A percentile compares a stretch with the other conserved stretches of the same genome.
These are phyloP conservation scores for Agriotes lineatus DNA, from an alignment of 2,888 invertebrate species.

Conservation along the genomic window DNA sequence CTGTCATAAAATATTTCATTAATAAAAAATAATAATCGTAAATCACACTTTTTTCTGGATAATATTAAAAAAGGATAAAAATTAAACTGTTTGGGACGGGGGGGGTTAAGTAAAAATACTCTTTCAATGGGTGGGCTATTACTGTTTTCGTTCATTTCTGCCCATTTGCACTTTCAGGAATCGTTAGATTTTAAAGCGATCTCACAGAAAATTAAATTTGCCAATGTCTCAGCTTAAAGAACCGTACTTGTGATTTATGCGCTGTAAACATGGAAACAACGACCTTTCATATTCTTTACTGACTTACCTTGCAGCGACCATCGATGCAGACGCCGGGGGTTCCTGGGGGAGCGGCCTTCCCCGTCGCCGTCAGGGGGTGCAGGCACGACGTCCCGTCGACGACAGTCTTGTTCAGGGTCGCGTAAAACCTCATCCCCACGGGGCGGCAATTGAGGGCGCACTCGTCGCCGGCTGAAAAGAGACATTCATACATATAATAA, in stretches of 20 bases:
- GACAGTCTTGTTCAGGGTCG: conserved; percentile 82
- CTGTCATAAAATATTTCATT: no score
- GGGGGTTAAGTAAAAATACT: no score
- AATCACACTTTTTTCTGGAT: no score
- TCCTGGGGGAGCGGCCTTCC: conserved; percentile 67
- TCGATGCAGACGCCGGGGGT: conserved; percentile 83
- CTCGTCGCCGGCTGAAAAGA: conserved; percentile 71
- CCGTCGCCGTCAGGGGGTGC: conserved; percentile 68
- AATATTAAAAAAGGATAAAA: no score
- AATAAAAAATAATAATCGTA: no score
- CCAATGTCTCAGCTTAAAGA: no score
- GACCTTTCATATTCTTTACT: not conserved
- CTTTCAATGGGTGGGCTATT: no score
- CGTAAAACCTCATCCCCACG: conserved; percentile 85
- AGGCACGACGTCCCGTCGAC: conserved; percentile 84
- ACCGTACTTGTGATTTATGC: not conserved
- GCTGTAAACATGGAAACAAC: not conserved
- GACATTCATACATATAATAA: not conserved
- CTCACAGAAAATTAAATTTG: no score
- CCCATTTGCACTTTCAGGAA: no score
- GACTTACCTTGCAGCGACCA: conserved; percentile 86
- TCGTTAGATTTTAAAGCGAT: no score
- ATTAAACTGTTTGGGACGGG: no score
- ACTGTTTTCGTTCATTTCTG: no score
- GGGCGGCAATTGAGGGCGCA: conserved; percentile 88